Conservation (phyloP, 2,888 invertebrate genomes). For the Drosophila borealis region DNA sequence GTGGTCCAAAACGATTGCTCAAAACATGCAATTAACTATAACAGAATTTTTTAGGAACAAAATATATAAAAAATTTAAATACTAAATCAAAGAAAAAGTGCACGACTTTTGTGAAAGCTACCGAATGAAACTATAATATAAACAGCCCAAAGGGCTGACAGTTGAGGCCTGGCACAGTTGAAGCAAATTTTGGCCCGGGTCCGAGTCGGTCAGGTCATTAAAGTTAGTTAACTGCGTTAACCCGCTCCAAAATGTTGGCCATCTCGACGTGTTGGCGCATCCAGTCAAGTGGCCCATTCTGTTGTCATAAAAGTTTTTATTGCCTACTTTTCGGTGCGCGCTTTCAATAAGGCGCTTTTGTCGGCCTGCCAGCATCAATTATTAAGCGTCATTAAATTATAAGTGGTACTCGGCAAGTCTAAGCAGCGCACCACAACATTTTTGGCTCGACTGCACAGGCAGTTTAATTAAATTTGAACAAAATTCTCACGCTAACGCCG, state of each 20-base stretch:
- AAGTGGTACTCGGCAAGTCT: slow-evolving; percentile 46
- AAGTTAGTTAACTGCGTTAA: slow-evolving; percentile 68
- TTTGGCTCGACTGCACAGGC: slow-evolving; percentile 22
- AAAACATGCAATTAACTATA: not conserved
- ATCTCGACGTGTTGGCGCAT: not conserved
- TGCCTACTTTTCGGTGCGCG: slow-evolving; percentile 52
- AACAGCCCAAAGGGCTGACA: slow-evolving; percentile 3
- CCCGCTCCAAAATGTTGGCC: slow-evolving; percentile 34
- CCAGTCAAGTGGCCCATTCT: slow-evolving; percentile 46
- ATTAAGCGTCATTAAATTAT: slow-evolving; percentile 73
- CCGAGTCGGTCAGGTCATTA: slow-evolving; percentile 55
- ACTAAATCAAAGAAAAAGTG: slow-evolving; percentile 2
- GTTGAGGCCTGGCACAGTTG: not conserved
- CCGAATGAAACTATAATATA: slow-evolving; percentile 4
- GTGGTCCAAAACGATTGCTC: slow-evolving; percentile 7
- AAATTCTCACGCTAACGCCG: slow-evolving; percentile 35
- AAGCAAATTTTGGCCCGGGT: slow-evolving; percentile 2
- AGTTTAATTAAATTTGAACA: slow-evolving; percentile 69
- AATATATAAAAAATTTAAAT: slow-evolving; percentile 10
- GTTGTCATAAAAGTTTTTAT: slow-evolving; percentile 70
- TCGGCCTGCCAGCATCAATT: slow-evolving; percentile 66
- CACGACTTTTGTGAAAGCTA: slow-evolving; percentile 5
- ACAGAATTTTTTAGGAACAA: slow-evolving; percentile 11
- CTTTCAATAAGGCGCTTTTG: slow-evolving; percentile 70
- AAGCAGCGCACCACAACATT: slow-evolving; percentile 41